A percentile compares a stretch with the other conserved stretches of the same genome.
These are phyloP conservation scores for Hyppa rectilinea DNA, from an alignment of 2,888 invertebrate genomes.

Conservation along the genomic window DNA sequence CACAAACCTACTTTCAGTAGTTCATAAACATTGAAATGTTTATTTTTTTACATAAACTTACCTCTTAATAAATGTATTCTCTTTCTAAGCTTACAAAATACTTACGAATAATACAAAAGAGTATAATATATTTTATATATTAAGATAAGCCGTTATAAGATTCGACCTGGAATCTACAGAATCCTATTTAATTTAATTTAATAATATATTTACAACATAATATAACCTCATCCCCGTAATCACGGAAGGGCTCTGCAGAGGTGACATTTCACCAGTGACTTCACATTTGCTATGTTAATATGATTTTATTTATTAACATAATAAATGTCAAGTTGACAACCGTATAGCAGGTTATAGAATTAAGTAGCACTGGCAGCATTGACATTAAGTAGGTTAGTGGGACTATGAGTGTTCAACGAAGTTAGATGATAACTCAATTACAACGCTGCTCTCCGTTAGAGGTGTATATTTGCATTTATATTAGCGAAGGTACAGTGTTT, in stretches of 20 bases:
- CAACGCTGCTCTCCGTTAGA: slow-evolving; percentile 23
- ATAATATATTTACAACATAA: no score
- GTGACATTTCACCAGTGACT: not conserved
- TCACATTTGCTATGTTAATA: not conserved
- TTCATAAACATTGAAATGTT: no score
- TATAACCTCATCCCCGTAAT: no score
- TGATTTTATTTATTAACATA: not conserved
- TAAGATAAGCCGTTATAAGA: not conserved
- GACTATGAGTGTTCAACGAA: slow-evolving; percentile 31
- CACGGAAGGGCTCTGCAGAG: not conserved
- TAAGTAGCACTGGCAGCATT: slow-evolving; percentile 13
- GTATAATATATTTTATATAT: no score
- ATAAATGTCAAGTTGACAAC: slow-evolving; percentile 3
- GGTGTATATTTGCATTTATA: slow-evolving; percentile 23
- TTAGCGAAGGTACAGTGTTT: not conserved
- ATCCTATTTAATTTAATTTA: not conserved
- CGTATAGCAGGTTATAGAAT: not conserved
- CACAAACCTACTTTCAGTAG: not conserved
- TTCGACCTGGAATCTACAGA: not conserved
- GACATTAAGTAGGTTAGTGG: slow-evolving; percentile 59
- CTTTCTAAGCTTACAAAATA: no score
- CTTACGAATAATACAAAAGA: no score
- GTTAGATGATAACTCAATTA: slow-evolving; percentile 55
- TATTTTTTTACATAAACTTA: no score
- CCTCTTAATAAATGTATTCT: no score